These are phyloP conservation scores for Hesperia comma DNA, from an alignment of 2,888 invertebrate genomes.

Conservation along the genomic window DNA sequence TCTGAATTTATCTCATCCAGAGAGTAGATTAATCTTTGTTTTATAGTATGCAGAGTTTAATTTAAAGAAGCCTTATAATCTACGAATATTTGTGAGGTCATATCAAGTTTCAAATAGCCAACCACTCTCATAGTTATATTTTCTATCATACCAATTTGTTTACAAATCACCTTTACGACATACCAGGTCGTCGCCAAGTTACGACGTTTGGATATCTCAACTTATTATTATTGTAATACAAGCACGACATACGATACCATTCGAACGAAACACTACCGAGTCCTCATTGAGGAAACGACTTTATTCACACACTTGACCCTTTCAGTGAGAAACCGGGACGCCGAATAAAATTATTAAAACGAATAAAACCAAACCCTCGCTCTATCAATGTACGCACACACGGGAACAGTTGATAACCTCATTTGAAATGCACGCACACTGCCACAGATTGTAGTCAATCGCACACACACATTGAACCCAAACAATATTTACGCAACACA, in stretches of 20 bases:
- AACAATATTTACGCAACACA: slow-evolving; percentile 38
- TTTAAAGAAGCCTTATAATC: too few species aligned
- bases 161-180: too few species aligned
- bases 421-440: slow-evolving; percentile 57
- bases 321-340: slow-evolving; percentile 66
- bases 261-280: slow-evolving; percentile 3
- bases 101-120: too few species aligned
- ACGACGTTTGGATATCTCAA: background rate
- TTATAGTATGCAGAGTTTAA: too few species aligned
- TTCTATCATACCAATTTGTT: too few species aligned
- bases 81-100: too few species aligned
- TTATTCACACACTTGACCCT: slow-evolving; percentile 68
- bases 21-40: too few species aligned
- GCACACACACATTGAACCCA: slow-evolving; percentile 27
- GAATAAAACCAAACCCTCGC: slow-evolving; percentile 57
- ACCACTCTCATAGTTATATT: too few species aligned
- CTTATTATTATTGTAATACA: background rate
- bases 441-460: slow-evolving; percentile 6
- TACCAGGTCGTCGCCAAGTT: background rate
- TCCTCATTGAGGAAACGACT: slow-evolving; percentile 26
- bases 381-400: slow-evolving; percentile 52
- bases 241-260: background rate
- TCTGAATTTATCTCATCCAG: too few species aligned
- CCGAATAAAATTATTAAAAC: slow-evolving; percentile 68
- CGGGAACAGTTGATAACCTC: slow-evolving; percentile 65